Evolutionary conservation across 2,888 invertebrate species (phyloP).

Genomic region (Drosophila ustulata): DNA sequence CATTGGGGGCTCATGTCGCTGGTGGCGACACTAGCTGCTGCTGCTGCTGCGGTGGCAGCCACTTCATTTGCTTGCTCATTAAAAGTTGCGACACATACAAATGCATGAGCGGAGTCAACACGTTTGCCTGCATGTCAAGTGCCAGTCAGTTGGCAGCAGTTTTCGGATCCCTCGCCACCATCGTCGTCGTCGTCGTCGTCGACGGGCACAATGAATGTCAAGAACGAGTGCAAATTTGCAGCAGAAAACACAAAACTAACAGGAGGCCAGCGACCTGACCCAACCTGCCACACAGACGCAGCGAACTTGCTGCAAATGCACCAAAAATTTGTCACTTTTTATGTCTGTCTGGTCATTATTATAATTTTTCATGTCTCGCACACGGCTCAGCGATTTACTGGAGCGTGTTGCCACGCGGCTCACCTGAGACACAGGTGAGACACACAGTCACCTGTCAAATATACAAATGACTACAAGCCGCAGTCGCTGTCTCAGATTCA

Average conservation of each 20-base stretch:
- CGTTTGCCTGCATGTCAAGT: constrained; percentile 78
- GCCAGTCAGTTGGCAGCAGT: constrained; percentile 61
- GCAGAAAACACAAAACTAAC: constrained; percentile 44
- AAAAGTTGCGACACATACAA: constrained; percentile 79
- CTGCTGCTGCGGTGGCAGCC: constrained; percentile 53
- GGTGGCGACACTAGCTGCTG: constrained; percentile 25
- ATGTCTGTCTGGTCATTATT: constrained; percentile 55
- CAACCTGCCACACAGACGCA: constrained; percentile 21
- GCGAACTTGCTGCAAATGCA: constrained; percentile 42
- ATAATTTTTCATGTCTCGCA: constrained; percentile 58
- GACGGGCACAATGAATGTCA: constrained; percentile 67
- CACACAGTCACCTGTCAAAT: constrained; percentile 34
- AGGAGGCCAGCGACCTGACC: constrained; percentile 66
- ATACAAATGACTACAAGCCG: constrained; percentile 39
- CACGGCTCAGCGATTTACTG: constrained; percentile 40
- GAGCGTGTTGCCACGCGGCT: constrained; percentile 49
- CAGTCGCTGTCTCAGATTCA: constrained; percentile 14
- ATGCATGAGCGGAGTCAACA: constrained; percentile 73
- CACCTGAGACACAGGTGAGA: constrained; percentile 28
- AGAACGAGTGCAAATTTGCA: constrained; percentile 76
- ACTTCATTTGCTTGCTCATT: constrained; percentile 79
- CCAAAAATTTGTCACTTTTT: constrained; percentile 64
- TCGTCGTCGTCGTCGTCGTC: neutral
- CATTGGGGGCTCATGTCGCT: constrained; percentile 57
- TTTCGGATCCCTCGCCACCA: neutral